Percentiles rank a stretch among this genome's conserved stretches.
phyloP scores from a whole-genome alignment of 23 tunicate species.

The Diplosoma virens region DNA sequence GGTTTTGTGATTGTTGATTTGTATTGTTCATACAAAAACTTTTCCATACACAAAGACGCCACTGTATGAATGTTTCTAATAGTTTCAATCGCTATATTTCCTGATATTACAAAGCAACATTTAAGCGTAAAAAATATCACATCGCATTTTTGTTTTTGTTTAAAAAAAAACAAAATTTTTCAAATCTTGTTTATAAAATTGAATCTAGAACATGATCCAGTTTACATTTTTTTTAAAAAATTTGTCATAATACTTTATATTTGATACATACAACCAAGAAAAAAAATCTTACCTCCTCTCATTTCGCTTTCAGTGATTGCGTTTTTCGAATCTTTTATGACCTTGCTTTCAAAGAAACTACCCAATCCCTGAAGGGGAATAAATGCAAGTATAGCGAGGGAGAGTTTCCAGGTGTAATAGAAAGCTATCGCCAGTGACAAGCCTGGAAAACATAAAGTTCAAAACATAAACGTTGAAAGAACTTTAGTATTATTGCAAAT shows the following conservation, averaged over 20 bases:
- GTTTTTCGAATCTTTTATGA: neutral
- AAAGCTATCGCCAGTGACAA: constrained; percentile 50
- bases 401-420: constrained; percentile 55
- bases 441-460: neutral
- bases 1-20: neutral
- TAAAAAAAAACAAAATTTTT: too few relatives aligned
- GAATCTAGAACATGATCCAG: too few relatives aligned
- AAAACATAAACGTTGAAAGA: too few relatives aligned
- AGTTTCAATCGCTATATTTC: neutral
- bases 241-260: too few relatives aligned
- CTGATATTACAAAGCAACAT: too few relatives aligned
- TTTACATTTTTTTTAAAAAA: too few relatives aligned
- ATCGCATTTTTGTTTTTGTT: too few relatives aligned
- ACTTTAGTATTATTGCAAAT: too few relatives aligned
- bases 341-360: neutral
- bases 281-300: neutral
- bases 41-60: neutral
- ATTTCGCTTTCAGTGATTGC: neutral
- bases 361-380: constrained; percentile 35
- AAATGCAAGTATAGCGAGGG: constrained; percentile 32
- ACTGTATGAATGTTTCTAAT: constrained; percentile 14
- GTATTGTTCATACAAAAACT: neutral
- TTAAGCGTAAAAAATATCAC: too few relatives aligned
- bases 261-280: neutral
- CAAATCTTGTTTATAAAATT: too few relatives aligned